Percentiles rank a stretch among this genome's conserved stretches.
phyloP scores from a whole-genome alignment of 2,888 invertebrate genomes.

The Noctua pronuba region DNA sequence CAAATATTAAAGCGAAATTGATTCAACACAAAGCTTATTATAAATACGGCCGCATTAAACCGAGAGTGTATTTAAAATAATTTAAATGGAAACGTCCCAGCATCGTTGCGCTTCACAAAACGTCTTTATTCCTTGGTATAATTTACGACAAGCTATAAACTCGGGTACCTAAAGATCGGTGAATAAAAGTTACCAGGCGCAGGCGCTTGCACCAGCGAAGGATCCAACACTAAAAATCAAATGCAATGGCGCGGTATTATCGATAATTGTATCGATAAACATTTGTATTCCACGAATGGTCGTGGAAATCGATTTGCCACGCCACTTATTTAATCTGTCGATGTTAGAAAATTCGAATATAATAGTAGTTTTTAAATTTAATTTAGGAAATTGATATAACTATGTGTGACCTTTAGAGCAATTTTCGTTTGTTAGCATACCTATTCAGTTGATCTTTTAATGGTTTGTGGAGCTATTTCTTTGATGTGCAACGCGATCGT shows the following conservation, averaged over 20 bases:
- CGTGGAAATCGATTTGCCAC: constrained; percentile 63
- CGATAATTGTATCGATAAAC: constrained; percentile 71
- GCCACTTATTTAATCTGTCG: constrained; percentile 63
- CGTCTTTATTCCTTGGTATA: constrained; percentile 86
- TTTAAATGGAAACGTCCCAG: constrained; percentile 86
- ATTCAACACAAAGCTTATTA: constrained; percentile 84
- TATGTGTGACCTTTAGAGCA: constrained; percentile 53
- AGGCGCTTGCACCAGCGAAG: constrained; percentile 75
- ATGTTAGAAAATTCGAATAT: constrained; percentile 51
- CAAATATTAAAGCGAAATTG: constrained; percentile 80
- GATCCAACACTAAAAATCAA: constrained; percentile 79
- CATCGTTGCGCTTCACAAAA: constrained; percentile 82
- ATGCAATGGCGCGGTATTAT: constrained; percentile 65
- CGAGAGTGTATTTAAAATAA: constrained; percentile 83
- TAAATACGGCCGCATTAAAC: constrained; percentile 77
- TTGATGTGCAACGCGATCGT: constrained; percentile 2
- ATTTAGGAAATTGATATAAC: constrained; percentile 59
- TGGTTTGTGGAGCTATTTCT: constrained; percentile 23
- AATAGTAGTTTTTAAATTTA: constrained; percentile 61
- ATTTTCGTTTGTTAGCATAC: constrained; percentile 47
- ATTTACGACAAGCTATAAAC: constrained; percentile 87
- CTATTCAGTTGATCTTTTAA: constrained; percentile 32
- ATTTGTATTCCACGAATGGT: constrained; percentile 55
- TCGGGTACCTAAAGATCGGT: constrained; percentile 84
- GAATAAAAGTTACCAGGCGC: constrained; percentile 85